phyloP scores from a whole-genome alignment of 2,888 invertebrate genomes.

The Drosophila diplacantha region DNA sequence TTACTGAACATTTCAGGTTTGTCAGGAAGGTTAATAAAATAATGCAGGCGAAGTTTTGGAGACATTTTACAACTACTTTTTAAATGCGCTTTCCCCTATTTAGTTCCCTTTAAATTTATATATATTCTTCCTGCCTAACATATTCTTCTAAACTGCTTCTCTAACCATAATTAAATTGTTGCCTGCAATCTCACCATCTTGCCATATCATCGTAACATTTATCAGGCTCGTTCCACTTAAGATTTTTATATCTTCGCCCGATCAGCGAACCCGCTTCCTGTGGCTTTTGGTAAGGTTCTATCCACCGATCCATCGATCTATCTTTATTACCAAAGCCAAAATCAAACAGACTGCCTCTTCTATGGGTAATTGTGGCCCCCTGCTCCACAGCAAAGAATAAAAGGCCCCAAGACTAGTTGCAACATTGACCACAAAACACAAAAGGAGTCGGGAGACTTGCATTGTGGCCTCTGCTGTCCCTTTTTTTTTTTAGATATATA shows the following conservation, averaged over 20 bases:
- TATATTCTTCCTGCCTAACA: neutral
- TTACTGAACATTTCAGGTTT: no score
- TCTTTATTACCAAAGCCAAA: conserved; percentile 41
- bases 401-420: conserved; percentile 48
- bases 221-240: conserved; percentile 21
- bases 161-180: conserved; percentile 19
- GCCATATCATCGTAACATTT: conserved; percentile 15
- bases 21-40: neutral
- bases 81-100: neutral
- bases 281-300: conserved; percentile 2
- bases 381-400: conserved; percentile 19
- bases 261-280: conserved; percentile 23
- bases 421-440: conserved; percentile 61
- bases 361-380: conserved; percentile 35
- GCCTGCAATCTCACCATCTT: neutral
- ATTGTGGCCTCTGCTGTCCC: conserved; percentile 34
- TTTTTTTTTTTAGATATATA: conserved; percentile 1
- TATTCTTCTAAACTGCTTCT: neutral
- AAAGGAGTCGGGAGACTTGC: conserved; percentile 52
- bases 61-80: neutral
- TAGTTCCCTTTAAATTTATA: neutral
- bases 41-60: neutral
- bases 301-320: conserved; percentile 33
- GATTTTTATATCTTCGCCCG: conserved; percentile 14
- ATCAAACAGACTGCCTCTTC: conserved; percentile 41